Conservation (phyloP, 2,797 vertebrate genomes). For the Rhodeus uyekii region DNA sequence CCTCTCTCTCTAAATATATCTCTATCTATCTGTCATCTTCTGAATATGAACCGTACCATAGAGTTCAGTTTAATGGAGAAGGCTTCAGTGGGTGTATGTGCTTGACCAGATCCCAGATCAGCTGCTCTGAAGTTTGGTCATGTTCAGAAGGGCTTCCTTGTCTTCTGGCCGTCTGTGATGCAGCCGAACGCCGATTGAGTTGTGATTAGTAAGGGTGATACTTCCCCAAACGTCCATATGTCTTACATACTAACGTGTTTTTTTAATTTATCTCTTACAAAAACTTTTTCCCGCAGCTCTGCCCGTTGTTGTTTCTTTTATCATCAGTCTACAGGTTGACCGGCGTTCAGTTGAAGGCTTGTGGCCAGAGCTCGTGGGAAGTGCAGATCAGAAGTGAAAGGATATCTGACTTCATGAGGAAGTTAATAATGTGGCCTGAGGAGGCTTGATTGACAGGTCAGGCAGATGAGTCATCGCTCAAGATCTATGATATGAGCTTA, state of each 20-base stretch:
- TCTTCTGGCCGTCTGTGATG: neutral
- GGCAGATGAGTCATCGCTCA: conserved; percentile 37
- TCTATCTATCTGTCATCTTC: neutral
- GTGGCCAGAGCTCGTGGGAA: conserved; percentile 18
- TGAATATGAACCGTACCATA: too few species aligned
- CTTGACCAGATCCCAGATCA: neutral
- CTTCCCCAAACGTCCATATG: neutral
- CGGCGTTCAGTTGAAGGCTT: neutral
- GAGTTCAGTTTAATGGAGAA: neutral
- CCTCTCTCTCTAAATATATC: too few species aligned
- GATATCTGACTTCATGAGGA: conserved; percentile 30
- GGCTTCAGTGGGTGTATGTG: neutral
- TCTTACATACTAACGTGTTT: neutral
- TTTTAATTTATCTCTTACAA: neutral
- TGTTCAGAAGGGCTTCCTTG: conserved; percentile 5
- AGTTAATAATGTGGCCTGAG: conserved; percentile 26
- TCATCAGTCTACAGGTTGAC: neutral
- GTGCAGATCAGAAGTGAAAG: conserved; percentile 36
- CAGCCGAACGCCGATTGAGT: neutral
- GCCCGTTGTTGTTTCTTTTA: neutral
- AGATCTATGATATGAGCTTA: neutral
- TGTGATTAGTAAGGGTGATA: neutral
- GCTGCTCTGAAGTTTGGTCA: conserved; percentile 15
- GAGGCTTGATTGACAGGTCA: conserved; percentile 25
- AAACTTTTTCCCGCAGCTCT: conserved; percentile 4